A percentile compares a stretch with the other conserved stretches of the same genome.
These are phyloP conservation scores for Cyrtodaria siliqua DNA, from an alignment of 2,888 invertebrate genomes.

Conservation along the genomic window DNA sequence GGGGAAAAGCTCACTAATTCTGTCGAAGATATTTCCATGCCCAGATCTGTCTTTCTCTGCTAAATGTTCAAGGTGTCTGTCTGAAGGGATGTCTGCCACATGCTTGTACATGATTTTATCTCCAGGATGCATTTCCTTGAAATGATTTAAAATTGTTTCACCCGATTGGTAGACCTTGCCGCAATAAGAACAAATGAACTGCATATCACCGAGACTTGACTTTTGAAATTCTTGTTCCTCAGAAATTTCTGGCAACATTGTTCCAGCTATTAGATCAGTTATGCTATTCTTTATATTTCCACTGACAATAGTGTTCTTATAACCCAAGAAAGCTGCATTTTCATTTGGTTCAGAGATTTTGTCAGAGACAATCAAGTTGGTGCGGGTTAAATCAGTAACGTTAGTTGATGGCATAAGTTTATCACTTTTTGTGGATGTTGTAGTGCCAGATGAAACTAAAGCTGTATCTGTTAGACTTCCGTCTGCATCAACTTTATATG, in stretches of 20 bases:
- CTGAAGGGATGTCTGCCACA: conserved; percentile 17
- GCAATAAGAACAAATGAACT: conserved; percentile 76
- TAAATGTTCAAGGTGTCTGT: not conserved
- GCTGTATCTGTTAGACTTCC: conserved; percentile 32
- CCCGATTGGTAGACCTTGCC: conserved; percentile 63
- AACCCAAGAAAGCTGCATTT: not conserved
- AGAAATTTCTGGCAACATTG: too few species aligned
- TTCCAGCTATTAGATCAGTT: not conserved
- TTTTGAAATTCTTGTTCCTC: not conserved
- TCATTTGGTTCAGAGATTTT: not conserved
- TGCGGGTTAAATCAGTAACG: not conserved
- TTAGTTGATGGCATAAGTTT: not conserved
- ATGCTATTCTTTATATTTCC: too few species aligned
- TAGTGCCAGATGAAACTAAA: conserved; percentile 2
- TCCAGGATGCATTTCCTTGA: conserved; percentile 69
- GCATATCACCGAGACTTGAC: conserved; percentile 11
- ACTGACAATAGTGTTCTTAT: not conserved
- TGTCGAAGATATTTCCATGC: conserved; percentile 71
- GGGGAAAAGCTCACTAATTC: conserved; percentile 64
- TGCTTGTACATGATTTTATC: conserved; percentile 68
- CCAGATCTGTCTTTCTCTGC: conserved; percentile 34
- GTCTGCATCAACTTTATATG: conserved; percentile 26
- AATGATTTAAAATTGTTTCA: conserved; percentile 68
- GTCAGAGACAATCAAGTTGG: not conserved
- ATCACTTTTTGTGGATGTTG: not conserved